Evolutionary conservation across 2,888 invertebrate genomes (phyloP).

Genomic region (Hedychridium roseum): DNA sequence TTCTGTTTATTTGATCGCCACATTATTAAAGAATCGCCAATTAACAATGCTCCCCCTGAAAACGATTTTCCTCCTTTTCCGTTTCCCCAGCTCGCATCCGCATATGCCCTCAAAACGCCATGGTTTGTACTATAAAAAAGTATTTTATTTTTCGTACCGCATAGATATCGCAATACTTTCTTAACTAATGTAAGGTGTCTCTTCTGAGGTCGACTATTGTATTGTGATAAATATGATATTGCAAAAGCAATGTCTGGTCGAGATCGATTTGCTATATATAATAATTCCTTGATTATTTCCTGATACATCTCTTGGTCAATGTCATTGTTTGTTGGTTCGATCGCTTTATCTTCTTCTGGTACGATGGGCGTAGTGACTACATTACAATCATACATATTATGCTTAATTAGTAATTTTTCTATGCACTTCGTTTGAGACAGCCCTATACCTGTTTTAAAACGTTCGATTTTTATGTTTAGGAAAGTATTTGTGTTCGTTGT

Average conservation of each 20-base stretch:
- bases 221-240: slow-evolving; percentile 4
- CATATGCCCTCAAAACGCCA: no score
- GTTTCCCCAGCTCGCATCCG: no score
- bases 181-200: no score
- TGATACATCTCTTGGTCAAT: background rate
- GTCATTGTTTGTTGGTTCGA: background rate
- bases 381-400: background rate
- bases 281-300: slow-evolving; percentile 4
- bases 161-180: no score
- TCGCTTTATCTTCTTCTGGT: slow-evolving; percentile 3
- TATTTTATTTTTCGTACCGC: no score
- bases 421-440: slow-evolving; percentile 2
- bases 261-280: slow-evolving; percentile 6
- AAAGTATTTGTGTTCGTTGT: background rate
- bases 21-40: background rate
- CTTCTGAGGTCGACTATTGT: no score
- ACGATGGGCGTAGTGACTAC: slow-evolving; percentile 1
- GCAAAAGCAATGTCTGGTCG: slow-evolving; percentile 6
- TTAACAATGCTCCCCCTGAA: no score
- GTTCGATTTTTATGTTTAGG: background rate
- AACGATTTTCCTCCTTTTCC: no score
- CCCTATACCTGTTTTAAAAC: background rate
- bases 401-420: background rate
- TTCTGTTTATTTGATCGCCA: background rate
- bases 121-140: no score